phyloP scores from a whole-genome alignment of 1,140 invertebrate genomes.

The Plutomurus gul region DNA sequence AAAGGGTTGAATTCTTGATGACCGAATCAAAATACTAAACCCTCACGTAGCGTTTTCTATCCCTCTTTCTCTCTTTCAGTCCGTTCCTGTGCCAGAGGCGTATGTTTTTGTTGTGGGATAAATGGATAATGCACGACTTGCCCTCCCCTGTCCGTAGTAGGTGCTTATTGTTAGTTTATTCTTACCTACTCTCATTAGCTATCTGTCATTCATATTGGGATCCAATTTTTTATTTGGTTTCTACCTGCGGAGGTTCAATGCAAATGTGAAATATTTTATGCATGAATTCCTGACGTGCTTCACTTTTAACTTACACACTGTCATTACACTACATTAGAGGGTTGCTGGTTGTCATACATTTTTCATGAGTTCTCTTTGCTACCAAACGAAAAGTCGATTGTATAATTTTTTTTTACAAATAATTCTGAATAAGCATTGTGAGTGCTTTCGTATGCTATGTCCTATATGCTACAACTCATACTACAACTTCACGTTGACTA shows the following conservation, averaged over 20 bases:
- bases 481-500: no score
- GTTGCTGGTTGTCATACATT: neutral
- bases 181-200: neutral
- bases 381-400: neutral
- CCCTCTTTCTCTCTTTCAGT: neutral
- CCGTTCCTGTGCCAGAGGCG: neutral
- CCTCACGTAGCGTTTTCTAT: neutral
- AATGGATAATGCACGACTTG: neutral
- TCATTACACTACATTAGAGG: slow-evolving; percentile 5
- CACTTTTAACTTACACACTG: slow-evolving; percentile 17
- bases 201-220: neutral
- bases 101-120: neutral
- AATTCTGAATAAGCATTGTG: neutral
- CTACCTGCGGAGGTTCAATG: neutral
- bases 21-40: slow-evolving; percentile 13
- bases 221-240: neutral
- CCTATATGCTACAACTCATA: no score
- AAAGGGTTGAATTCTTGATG: slow-evolving; percentile 12
- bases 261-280: slow-evolving; percentile 15
- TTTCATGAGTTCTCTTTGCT: neutral
- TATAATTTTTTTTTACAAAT: neutral
- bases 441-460: neutral
- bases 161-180: neutral
- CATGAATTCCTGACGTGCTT: slow-evolving; percentile 18
- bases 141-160: neutral